Conservation (phyloP, 1,140 invertebrate species). For the Tetragonula clypearis region DNA sequence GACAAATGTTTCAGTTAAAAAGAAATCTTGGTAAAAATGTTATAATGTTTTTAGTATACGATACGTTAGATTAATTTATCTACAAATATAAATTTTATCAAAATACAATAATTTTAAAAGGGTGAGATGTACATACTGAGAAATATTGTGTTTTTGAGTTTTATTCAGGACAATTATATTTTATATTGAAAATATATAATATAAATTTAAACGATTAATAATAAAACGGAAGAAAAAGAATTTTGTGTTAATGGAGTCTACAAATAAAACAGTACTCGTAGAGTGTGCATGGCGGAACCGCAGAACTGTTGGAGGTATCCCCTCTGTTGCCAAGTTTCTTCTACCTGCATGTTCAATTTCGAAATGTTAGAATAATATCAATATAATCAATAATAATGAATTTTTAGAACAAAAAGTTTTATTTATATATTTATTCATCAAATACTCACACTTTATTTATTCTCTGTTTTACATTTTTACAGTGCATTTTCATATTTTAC, state of each 20-base stretch:
- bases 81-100: neutral
- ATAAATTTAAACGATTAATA: neutral
- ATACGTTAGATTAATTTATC: neutral
- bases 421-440: neutral
- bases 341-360: slow-evolving; percentile 27
- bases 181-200: neutral
- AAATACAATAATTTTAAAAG: neutral
- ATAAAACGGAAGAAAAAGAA: neutral
- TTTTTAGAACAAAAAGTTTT: neutral
- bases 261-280: slow-evolving; percentile 5
- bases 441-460: neutral
- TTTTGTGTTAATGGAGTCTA: neutral
- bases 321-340: slow-evolving; percentile 43
- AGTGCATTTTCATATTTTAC: neutral
- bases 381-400: neutral
- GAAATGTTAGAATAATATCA: neutral
- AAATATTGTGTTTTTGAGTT: neutral
- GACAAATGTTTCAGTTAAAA: neutral
- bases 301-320: slow-evolving; percentile 22
- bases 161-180: neutral
- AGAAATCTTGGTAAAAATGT: neutral
- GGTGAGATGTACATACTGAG: neutral
- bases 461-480: neutral
- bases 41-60: neutral
- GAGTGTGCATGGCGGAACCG: neutral